Conservation (phyloP, 2,888 invertebrate genomes). For the Lithophane socia region DNA sequence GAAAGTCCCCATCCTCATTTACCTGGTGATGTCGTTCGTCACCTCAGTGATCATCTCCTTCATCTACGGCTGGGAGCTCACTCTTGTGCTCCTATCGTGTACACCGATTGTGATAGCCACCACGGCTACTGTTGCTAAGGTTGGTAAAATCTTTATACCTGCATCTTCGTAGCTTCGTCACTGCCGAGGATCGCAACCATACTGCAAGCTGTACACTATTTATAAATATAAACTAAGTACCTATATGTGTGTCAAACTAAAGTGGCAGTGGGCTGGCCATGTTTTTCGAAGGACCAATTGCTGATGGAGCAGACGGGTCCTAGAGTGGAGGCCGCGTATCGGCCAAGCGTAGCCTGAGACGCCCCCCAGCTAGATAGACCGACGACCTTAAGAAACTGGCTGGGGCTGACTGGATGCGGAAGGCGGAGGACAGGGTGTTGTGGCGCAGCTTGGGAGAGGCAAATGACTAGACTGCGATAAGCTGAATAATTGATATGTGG, state of each 20-base stretch:
- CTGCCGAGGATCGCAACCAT: neutral
- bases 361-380: no score
- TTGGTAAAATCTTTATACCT: conserved; percentile 65
- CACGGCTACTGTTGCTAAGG: conserved; percentile 94
- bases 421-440: no score
- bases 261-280: no score
- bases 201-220: neutral
- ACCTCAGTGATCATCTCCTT: conserved; percentile 94
- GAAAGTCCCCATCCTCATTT: conserved; percentile 94
- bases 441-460: no score
- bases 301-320: no score
- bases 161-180: neutral
- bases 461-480: no score
- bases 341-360: no score
- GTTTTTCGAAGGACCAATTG: no score
- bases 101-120: conserved; percentile 94
- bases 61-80: conserved; percentile 95
- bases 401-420: no score
- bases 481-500: no score
- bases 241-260: neutral
- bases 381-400: no score
- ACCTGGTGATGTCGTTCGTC: conserved; percentile 93
- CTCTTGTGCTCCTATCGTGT: conserved; percentile 94
- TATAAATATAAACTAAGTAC: neutral
- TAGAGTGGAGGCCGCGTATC: no score